Evolutionary conservation across 2,113 vertebrate species (phyloP), one percentile per base, ranked within the genome.

Genomic region (Archilochus colubris): DNA sequence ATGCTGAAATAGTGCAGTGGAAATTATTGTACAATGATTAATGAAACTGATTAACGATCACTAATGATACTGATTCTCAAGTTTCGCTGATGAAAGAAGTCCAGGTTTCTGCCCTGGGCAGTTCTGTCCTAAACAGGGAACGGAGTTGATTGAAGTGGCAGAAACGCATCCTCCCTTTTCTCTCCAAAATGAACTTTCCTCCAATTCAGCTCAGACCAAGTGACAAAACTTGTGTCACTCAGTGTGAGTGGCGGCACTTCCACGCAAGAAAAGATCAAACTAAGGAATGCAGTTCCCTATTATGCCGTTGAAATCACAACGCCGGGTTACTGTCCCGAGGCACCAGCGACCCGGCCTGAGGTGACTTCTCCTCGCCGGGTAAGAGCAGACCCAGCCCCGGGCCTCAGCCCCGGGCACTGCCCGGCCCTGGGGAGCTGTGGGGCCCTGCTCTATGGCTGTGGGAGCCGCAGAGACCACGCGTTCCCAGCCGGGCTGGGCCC

Each of bases 231-330:
- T 1, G 14, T 11, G 24, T 2, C 19, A 9, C 2, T 2, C 12
- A 1, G 30, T 2, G 53, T 50, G 16, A 3, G 59, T 16, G 63
- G 93, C 15, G 22, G 62, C 92, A 17, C 31, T 17, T 14, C 83
- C 68, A 11, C 0, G 78, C 59, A 24, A 12, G 19, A 8, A 5
- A 9, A 22, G n/a, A 46, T 21, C 2, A 10, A 28, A 4, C 1
- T 4, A 1, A 4, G 1, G 2, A 2, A 1, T 0, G 40, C 55
- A 0, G 61, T 1, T 48, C 36, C 14, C 36, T 3, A 2, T 3
- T 0, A 14, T 0, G 28, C 0, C 7, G 31, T 2, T 25, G 7
- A 1, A 0, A 0, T 2, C 2, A 0, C 63, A 9, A 40, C 50
- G 11, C 51, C 51, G 51, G 51, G 51, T 13, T 24, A 12, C 24